Percentiles rank a stretch among this genome's conserved stretches.
These are phyloP conservation scores for Parascotia fuliginaria DNA, from an alignment of 2,888 invertebrate genomes.

Conservation along the genomic window DNA sequence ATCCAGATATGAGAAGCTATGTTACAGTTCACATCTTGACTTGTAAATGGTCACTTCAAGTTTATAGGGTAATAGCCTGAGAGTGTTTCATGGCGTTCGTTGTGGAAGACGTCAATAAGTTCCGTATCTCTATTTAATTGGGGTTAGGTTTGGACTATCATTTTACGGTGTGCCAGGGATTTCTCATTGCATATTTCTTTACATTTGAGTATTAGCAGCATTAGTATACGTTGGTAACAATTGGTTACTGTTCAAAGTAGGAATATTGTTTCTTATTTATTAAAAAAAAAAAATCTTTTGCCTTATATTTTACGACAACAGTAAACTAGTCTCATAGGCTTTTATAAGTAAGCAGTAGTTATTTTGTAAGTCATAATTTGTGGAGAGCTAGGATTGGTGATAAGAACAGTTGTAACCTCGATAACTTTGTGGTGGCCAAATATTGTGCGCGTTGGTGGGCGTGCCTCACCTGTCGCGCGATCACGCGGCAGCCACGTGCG, in stretches of 20 bases:
- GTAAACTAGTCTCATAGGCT: background rate
- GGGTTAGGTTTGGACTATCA: conserved; percentile 56
- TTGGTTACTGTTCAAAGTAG: too few species aligned
- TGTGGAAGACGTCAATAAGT: conserved; percentile 52
- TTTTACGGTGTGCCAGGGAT: conserved; percentile 26
- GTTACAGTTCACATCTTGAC: conserved; percentile 35
- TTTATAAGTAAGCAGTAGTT: background rate
- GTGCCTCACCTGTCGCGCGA: conserved; percentile 57
- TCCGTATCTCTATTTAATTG: conserved; percentile 62
- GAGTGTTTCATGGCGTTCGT: conserved; percentile 59
- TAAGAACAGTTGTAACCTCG: conserved; percentile 21
- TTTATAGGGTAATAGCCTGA: conserved; percentile 60
- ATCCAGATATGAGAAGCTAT: conserved; percentile 55
- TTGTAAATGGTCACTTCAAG: conserved; percentile 54
- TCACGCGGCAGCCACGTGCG: conserved; percentile 71
- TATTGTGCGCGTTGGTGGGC: conserved; percentile 45
- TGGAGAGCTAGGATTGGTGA: conserved; percentile 8
- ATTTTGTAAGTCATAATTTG: background rate
- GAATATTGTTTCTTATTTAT: background rate
- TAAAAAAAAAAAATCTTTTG: too few species aligned
- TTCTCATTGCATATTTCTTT: conserved; percentile 23
- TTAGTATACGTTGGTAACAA: conserved; percentile 4
- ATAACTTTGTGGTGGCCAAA: conserved; percentile 34
- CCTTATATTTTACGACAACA: background rate
- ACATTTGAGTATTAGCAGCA: conserved; percentile 1